Percentiles rank a stretch among this genome's conserved stretches.
Conservation (phyloP, 2,888 invertebrate species). For the Rhagium mordax region DNA sequence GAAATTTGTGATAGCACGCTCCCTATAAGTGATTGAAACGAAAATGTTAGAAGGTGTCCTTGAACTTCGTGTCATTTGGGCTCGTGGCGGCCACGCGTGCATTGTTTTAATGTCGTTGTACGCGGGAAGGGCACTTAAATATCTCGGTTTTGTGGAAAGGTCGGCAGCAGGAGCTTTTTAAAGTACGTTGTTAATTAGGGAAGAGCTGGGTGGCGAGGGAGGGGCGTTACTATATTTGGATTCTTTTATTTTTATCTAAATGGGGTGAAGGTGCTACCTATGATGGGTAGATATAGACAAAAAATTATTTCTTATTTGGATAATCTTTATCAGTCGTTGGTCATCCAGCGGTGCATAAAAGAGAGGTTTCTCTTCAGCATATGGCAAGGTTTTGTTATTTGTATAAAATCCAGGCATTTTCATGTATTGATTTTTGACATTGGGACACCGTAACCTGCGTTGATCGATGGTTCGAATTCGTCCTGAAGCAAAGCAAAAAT, state of each 20-base stretch:
- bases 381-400: too few species aligned
- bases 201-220: neutral
- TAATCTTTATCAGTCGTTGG: too few species aligned
- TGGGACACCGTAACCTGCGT: too few species aligned
- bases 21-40: neutral
- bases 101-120: constrained; percentile 4
- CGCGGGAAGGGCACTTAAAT: neutral
- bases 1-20: neutral
- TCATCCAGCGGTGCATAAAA: too few species aligned
- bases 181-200: neutral
- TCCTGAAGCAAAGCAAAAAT: too few species aligned
- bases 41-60: constrained; percentile 25
- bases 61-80: constrained; percentile 11
- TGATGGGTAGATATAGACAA: too few species aligned
- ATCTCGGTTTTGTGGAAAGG: neutral
- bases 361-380: too few species aligned
- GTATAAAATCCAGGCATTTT: too few species aligned
- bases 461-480: too few species aligned
- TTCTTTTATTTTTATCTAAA: neutral
- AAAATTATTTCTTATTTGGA: too few species aligned
- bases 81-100: neutral
- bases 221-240: neutral
- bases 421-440: too few species aligned
- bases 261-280: too few species aligned
- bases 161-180: neutral